Evolutionary conservation across 2,113 vertebrate genomes (phyloP).

Genomic region (Albula glossodonta): DNA sequence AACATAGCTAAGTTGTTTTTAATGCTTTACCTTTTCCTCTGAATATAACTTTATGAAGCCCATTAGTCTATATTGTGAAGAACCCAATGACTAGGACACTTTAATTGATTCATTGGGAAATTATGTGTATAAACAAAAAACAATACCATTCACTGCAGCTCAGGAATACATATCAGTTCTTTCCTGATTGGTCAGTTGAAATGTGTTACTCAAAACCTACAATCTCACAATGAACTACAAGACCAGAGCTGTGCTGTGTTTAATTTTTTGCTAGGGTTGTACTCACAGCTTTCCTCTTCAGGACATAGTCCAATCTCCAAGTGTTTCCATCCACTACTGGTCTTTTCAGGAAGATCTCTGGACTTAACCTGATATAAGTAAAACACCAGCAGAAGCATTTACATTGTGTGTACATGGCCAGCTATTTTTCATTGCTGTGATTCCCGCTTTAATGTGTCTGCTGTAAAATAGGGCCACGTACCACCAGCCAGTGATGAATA

Average conservation of each 20-base stretch:
- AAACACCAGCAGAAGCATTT: neutral
- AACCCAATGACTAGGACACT: too few relatives aligned
- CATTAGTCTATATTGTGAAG: too few relatives aligned
- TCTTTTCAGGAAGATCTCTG: slow-evolving; percentile 52
- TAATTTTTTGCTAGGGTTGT: neutral
- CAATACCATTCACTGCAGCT: neutral
- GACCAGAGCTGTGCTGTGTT: too few relatives aligned
- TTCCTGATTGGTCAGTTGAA: too few relatives aligned
- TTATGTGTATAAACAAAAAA: too few relatives aligned
- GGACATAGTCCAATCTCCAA: slow-evolving; percentile 51
- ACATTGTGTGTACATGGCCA: too few relatives aligned
- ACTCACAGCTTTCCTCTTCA: slow-evolving; percentile 18
- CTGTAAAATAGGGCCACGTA: slow-evolving; percentile 29
- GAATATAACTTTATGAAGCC: too few relatives aligned
- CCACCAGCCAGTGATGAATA: slow-evolving; percentile 57
- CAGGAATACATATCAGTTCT: neutral
- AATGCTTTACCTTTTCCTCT: neutral
- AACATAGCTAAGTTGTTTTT: neutral
- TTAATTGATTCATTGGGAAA: too few relatives aligned
- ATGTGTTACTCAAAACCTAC: too few relatives aligned
- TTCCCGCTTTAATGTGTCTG: neutral
- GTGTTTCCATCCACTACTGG: slow-evolving; percentile 51
- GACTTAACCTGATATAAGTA: slow-evolving; percentile 42
- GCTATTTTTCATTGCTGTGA: too few relatives aligned
- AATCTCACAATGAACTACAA: too few relatives aligned